Percentiles rank a stretch among this genome's conserved stretches.
Evolutionary conservation across 1,140 invertebrate genomes (phyloP).

Genomic region (Lepidurus arcticus): DNA sequence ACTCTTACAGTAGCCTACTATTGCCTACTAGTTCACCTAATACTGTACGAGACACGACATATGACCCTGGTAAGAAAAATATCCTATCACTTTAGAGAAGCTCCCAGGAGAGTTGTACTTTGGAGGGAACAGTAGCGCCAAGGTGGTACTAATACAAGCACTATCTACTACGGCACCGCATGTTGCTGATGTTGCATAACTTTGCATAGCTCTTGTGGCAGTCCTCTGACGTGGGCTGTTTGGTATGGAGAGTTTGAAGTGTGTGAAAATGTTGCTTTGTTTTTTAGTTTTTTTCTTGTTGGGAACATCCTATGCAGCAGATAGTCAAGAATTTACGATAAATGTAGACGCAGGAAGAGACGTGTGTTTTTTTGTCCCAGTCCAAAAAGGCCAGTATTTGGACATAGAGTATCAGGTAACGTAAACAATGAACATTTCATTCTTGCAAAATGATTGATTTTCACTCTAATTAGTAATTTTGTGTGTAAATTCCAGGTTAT

Average conservation of each 20-base stretch:
- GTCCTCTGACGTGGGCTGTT: not conserved
- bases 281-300: not conserved
- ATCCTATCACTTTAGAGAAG: no score
- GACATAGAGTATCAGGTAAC: constrained; percentile 69
- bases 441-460: not conserved
- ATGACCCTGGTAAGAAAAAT: no score
- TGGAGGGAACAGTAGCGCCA: no score
- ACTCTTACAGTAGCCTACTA: no score
- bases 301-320: not conserved
- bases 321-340: constrained; percentile 58
- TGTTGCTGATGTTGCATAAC: no score
- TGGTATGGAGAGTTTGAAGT: not conserved
- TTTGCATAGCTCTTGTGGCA: no score
- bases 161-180: no score
- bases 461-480: not conserved
- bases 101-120: no score
- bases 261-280: constrained; percentile 9
- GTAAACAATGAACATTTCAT: not conserved
- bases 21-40: no score
- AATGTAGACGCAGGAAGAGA: constrained; percentile 59
- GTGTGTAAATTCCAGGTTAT: constrained; percentile 54
- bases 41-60: no score
- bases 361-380: constrained; percentile 63
- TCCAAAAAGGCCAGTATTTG: constrained; percentile 54
- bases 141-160: no score